phyloP scores from a whole-genome alignment of 1,140 invertebrate species.

The Metaphire vulgaris region DNA sequence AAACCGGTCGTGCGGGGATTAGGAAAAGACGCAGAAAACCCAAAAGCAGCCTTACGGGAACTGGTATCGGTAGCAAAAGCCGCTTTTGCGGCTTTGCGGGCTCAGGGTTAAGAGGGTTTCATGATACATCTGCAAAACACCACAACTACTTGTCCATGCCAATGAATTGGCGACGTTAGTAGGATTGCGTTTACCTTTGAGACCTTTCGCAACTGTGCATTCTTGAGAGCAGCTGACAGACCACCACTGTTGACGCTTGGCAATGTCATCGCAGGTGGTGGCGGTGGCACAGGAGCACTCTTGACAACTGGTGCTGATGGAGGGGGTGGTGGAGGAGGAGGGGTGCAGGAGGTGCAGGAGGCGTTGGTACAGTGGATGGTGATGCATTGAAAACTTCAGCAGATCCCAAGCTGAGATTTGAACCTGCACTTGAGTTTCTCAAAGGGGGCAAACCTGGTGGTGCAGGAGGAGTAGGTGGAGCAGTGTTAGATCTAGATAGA shows the following conservation, averaged over 20 bases:
- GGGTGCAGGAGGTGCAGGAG: slow-evolving; percentile 50
- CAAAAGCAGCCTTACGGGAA: too few relatives aligned
- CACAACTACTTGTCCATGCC: too few relatives aligned
- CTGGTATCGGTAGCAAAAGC: too few relatives aligned
- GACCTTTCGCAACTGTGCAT: slow-evolving; percentile 72
- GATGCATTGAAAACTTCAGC: neutral
- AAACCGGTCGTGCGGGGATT: too few relatives aligned
- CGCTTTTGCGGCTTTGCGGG: too few relatives aligned
- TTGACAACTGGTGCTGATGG: slow-evolving; percentile 30
- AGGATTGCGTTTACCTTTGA: too few relatives aligned
- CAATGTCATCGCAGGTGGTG: slow-evolving; percentile 52
- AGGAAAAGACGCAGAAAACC: too few relatives aligned
- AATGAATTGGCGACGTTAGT: too few relatives aligned
- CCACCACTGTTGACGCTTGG: slow-evolving; percentile 58
- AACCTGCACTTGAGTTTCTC: too few relatives aligned
- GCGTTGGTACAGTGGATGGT: slow-evolving; percentile 50
- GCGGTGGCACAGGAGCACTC: slow-evolving; percentile 21
- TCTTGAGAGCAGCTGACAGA: slow-evolving; percentile 74
- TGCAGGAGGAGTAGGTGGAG: neutral
- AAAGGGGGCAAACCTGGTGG: neutral
- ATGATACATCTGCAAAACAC: too few relatives aligned
- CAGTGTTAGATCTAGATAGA: neutral
- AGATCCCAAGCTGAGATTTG: neutral
- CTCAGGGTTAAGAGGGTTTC: too few relatives aligned
- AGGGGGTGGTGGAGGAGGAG: slow-evolving; percentile 33